Evolutionary conservation across 1,140 invertebrate genomes (phyloP).

Genomic region (Cotesia typhae): DNA sequence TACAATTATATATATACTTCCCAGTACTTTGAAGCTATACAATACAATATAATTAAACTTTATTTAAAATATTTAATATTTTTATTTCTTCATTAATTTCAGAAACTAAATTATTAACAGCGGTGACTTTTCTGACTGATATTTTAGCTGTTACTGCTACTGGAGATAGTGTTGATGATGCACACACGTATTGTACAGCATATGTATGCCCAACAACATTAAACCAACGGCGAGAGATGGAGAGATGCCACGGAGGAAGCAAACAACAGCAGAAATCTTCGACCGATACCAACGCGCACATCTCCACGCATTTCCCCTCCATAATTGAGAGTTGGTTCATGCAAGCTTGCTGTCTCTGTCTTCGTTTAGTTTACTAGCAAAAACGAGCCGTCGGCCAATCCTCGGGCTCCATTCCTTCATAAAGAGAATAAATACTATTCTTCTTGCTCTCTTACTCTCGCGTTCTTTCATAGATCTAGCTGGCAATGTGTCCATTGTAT

Average conservation of each 20-base stretch:
- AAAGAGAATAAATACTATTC: background rate
- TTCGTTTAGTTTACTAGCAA: background rate
- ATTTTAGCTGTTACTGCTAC: no score
- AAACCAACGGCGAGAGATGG: background rate
- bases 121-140: no score
- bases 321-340: background rate
- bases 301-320: slow-evolving; percentile 11
- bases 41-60: no score
- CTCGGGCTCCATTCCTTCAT: background rate
- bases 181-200: no score
- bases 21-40: no score
- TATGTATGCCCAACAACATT: no score
- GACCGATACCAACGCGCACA: slow-evolving; percentile 9
- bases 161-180: no score
- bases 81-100: no score
- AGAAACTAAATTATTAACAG: no score
- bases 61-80: no score
- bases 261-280: slow-evolving; percentile 1
- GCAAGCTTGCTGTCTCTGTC: background rate
- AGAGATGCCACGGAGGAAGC: background rate
- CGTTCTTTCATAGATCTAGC: background rate
- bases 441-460: background rate
- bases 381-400: background rate
- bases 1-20: background rate
- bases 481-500: background rate